A percentile compares a stretch with the other conserved stretches of the same genome.
Conservation (phyloP, 2,113 vertebrate species). For the Euleptes europaea region DNA sequence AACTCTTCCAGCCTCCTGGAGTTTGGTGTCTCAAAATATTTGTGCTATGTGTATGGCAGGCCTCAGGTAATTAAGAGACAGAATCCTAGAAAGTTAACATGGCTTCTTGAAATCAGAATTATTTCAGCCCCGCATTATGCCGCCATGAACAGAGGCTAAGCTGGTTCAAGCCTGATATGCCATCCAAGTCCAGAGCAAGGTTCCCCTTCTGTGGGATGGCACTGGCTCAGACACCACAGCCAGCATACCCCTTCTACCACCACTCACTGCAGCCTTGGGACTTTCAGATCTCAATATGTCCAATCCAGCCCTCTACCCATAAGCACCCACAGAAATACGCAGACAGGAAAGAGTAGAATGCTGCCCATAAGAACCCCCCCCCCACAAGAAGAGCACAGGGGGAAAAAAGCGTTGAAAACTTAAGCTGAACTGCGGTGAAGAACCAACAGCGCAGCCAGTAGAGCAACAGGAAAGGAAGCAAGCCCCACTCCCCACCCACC, state of each 20-base stretch:
- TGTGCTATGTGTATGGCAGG: no score
- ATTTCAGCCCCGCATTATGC: background rate
- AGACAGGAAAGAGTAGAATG: background rate
- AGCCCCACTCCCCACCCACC: background rate
- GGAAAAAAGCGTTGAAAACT: background rate
- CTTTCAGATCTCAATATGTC: background rate
- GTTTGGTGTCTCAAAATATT: background rate
- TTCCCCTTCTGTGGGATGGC: background rate
- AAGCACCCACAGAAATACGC: background rate
- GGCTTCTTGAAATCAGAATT: background rate
- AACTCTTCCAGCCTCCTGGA: background rate
- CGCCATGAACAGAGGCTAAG: background rate
- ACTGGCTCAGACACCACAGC: no score
- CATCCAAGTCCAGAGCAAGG: background rate
- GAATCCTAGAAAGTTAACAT: background rate
- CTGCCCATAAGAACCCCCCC: background rate
- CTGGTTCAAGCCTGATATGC: background rate
- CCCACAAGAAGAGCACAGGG: slow-evolving; percentile 27
- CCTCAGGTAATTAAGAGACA: background rate
- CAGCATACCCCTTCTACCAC: background rate
- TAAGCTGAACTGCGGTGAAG: background rate
- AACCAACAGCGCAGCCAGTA: background rate
- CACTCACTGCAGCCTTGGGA: no score
- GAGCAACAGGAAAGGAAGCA: background rate
- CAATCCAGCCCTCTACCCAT: background rate